Evolutionary conservation across 2,797 vertebrate genomes (phyloP), one percentile per base, ranked within the genome.

Genomic region (Tauraco hartlaubi): DNA sequence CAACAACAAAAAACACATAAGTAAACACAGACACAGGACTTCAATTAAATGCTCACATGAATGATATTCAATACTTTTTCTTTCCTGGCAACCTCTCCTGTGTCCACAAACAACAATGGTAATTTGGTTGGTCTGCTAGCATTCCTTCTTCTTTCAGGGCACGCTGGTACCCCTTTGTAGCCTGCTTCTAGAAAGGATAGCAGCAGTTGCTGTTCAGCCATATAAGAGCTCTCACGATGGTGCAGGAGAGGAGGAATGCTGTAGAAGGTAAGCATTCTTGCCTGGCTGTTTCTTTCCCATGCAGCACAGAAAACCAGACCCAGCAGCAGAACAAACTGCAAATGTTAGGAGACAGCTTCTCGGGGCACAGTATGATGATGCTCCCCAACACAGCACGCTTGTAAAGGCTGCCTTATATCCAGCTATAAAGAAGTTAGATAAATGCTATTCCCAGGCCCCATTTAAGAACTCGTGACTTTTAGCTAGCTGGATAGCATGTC

Each of bases 201-300:
- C 49, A 74, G 78, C 29, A n/a, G 33, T 7, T 78, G 52, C 74
- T 67, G 10, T 6, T 81, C 22, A 64, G 31, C 46, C 54, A 19
- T 12, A 23, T 12, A 26, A 43, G 44, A 59, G 56, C 17, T 80
- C 35, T 52, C 35, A 31, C 0, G 0, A 46, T 2, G 3, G 17
- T 35, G 25, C 33, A 11, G 48, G 31, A 72, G 11, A 20, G 43
- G 16, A 72, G 26, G 29, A 91, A 81, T n/a, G 29, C 37, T 73
- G n/a, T 5, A 54, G 35, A 52, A 91, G 11, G 22, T 11, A 74
- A 80, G 68, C 5, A 2, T 16, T 46, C 63, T 18, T 79, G 49
- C 16, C 7, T 76, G 21, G 18, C 0, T 58, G 14, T n/a, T 68
- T 78, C 55, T 19, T 88, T 58, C 51, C 41, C 41, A 25, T 3